Evolutionary conservation across 2,797 vertebrate genomes (phyloP).

Genomic region (Eospalax fontanierii): DNA sequence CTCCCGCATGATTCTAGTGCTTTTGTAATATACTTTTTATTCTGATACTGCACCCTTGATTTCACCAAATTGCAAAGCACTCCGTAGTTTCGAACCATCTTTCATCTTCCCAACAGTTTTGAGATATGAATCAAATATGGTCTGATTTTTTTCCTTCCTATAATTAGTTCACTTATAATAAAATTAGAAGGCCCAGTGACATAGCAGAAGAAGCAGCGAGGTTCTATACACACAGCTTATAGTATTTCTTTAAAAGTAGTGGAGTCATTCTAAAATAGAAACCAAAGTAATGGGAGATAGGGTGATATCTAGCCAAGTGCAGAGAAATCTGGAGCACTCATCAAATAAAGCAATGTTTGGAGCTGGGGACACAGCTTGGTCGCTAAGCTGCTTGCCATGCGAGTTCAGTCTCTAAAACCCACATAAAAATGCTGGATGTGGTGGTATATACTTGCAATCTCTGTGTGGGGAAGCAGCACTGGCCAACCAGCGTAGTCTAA

Average conservation of each 20-base stretch:
- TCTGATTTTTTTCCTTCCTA: slow-evolving; percentile 26
- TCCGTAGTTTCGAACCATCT: background rate
- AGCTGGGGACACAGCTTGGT: background rate
- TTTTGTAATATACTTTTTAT: background rate
- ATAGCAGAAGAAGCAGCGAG: background rate
- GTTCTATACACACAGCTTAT: background rate
- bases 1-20: background rate
- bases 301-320: background rate
- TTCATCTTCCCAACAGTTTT: slow-evolving; percentile 9
- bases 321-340: background rate
- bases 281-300: background rate
- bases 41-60: background rate
- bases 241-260: background rate
- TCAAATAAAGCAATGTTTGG: background rate
- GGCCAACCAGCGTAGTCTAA: background rate
- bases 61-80: background rate
- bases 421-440: background rate
- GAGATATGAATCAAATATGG: background rate
- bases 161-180: background rate
- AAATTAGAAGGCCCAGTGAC: background rate
- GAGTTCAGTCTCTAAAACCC: background rate
- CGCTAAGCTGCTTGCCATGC: background rate
- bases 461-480: background rate
- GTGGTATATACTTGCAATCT: background rate
- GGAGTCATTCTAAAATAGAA: background rate